Percentiles rank a stretch among this genome's conserved stretches.
phyloP scores from a whole-genome alignment of 2,797 vertebrate genomes.

The Melopsittacus undulatus region DNA sequence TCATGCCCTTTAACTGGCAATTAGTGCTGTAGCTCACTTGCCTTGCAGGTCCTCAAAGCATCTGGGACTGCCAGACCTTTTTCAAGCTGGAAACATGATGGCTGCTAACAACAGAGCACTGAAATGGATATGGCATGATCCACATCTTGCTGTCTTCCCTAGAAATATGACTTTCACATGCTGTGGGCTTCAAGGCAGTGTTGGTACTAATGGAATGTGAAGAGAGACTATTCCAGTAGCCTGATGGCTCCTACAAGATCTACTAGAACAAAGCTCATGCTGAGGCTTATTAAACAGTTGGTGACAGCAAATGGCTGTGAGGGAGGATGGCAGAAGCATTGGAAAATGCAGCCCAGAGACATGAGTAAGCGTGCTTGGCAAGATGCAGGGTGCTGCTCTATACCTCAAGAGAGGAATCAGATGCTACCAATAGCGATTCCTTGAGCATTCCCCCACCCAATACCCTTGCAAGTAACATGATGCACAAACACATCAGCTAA shows the following conservation, averaged over 20 bases:
- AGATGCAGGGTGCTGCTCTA: not conserved
- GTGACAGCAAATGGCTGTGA: slow-evolving; percentile 9
- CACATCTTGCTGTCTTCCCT: not conserved
- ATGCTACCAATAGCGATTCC: not conserved
- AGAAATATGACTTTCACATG: rapidly evolving
- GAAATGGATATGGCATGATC: not conserved
- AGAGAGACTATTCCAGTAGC: not conserved
- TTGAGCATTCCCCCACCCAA: not conserved
- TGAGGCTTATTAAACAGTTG: not conserved
- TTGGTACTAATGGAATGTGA: rapidly evolving
- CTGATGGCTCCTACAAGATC: not conserved
- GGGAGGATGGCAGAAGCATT: not conserved
- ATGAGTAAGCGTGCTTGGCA: not conserved
- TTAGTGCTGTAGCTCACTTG: not conserved
- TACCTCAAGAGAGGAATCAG: not conserved
- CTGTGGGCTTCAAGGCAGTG: rapidly evolving
- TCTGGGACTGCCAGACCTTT: not conserved
- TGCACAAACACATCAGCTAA: not conserved
- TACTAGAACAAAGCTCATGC: not conserved
- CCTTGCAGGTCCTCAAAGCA: not conserved
- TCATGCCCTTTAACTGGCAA: not conserved
- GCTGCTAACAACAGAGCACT: not conserved
- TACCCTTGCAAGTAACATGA: not conserved
- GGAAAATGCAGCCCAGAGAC: slow-evolving; percentile 21
- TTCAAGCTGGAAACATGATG: not conserved